A percentile compares a stretch with the other conserved stretches of the same genome.
Evolutionary conservation across 2,113 vertebrate species (phyloP).

Genomic region (Tiliqua scincoides): DNA sequence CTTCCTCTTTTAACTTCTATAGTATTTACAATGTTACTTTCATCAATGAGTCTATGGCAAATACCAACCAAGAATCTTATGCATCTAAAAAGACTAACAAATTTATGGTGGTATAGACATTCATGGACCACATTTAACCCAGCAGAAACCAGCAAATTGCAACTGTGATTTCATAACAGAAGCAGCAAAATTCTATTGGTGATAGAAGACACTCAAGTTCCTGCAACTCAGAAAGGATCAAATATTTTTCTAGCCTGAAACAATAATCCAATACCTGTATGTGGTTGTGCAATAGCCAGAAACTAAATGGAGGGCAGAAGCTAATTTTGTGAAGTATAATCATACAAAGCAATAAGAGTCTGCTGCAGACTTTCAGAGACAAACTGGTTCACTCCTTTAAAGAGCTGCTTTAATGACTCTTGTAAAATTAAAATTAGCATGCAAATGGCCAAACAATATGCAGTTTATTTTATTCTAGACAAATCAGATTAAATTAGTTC

Average conservation of each 20-base stretch:
- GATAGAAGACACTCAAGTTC: background rate
- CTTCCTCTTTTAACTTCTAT: background rate
- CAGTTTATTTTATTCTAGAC: background rate
- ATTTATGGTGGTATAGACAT: background rate
- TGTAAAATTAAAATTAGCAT: conserved; percentile 16
- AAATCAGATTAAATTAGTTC: background rate
- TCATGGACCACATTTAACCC: background rate
- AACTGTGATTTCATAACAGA: background rate
- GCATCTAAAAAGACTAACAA: background rate
- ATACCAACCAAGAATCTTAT: background rate
- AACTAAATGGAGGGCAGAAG: background rate
- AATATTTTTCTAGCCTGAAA: background rate
- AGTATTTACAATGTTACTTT: background rate
- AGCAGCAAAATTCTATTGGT: background rate
- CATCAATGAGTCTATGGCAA: background rate
- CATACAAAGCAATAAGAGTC: background rate
- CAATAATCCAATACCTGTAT: background rate
- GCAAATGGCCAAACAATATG: conserved; percentile 9
- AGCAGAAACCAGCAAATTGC: background rate
- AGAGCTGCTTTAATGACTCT: background rate
- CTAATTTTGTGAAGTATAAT: background rate
- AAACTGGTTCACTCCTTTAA: background rate
- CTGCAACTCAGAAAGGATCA: background rate
- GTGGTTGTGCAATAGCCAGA: background rate
- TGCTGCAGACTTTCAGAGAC: background rate